Base-by-base conservation (phyloP, 2,888 invertebrate genomes). In the Dioctria rufipes region DNA sequence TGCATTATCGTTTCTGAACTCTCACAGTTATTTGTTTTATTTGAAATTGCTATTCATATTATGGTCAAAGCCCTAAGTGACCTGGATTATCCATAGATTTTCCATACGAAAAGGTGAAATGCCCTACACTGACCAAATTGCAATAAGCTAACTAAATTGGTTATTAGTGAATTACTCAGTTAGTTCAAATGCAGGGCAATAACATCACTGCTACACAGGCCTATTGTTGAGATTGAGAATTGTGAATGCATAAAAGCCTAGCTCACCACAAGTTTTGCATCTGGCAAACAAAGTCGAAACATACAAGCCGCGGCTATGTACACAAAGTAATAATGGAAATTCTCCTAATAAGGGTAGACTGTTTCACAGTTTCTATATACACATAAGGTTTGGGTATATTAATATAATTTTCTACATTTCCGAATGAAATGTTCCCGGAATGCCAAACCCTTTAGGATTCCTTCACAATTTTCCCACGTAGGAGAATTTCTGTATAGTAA, bases 381-480 rank as follows among this genome's bases (percentile, higher is more conserved):
- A 25, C 25, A 25, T 25, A 1, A 2, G 25, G 25, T 49, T 63
- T 63, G 37, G 37, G 77, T 46, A 46, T 63, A 77, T 77, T 77
- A 77, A 77, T 63, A 77, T 61, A 77, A 77, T 77, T 77, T 77
- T 77, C 63, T 63, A 46, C 63, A 77, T 77, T 63, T 49, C 77
- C 9, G 25, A 61, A 77, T 60, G 58, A 49, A 63, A 77, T 77
- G 77, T 63, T 77, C 8, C 63, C 40, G 61, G 77, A 77, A 77
- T 63, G 49, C 77, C 61, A 63, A 77, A 77, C 43, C 77, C 73
- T 73, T 73, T 75, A 60, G 40, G 42, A 75, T 75, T 60, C 73
- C 60, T 75, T 75, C 60, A 60, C 49, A 77, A 63, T 51, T 63
- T 63, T 61, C 77, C 63, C 77, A 77, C 77, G 63, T 77, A 63